phyloP scores from a whole-genome alignment of 2,888 invertebrate genomes.

The Scelioninae gen. 2 region DNA sequence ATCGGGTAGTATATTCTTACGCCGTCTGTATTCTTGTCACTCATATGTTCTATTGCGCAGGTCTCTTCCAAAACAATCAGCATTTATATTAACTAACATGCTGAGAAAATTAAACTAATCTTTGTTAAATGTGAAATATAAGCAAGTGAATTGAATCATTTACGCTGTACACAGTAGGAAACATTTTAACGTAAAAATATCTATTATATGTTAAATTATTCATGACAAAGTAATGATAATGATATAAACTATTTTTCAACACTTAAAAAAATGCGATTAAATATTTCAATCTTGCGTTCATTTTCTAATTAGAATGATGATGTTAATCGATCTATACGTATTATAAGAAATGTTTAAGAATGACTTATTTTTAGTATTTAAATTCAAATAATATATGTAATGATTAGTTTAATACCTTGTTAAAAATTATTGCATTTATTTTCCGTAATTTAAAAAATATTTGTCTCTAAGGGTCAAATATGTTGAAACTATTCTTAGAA shows the following conservation, averaged over 20 bases:
- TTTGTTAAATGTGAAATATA: not conserved
- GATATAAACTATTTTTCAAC: not conserved
- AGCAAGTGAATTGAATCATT: no score
- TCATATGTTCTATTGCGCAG: constrained; percentile 36
- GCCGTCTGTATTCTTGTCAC: constrained; percentile 32
- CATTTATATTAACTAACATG: constrained; percentile 34
- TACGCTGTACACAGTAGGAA: no score
- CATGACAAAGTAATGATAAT: not conserved
- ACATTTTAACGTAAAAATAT: not conserved
- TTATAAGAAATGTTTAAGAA: no score
- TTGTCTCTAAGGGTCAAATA: no score
- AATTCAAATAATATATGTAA: no score
- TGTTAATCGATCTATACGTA: not conserved
- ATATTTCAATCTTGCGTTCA: constrained; percentile 1
- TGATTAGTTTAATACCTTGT: no score
- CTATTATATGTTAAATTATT: not conserved
- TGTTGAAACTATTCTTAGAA: no score
- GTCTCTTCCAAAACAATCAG: constrained; percentile 39
- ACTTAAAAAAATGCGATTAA: constrained; percentile 1
- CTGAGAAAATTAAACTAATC: not conserved
- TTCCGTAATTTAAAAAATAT: no score
- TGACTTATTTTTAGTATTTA: no score
- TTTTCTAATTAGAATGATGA: constrained; percentile 9
- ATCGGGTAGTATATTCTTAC: constrained; percentile 14
- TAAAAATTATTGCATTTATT: no score